These are phyloP conservation scores for Chaitophorus viminalis DNA, from an alignment of 2,888 invertebrate genomes.

Conservation along the genomic window DNA sequence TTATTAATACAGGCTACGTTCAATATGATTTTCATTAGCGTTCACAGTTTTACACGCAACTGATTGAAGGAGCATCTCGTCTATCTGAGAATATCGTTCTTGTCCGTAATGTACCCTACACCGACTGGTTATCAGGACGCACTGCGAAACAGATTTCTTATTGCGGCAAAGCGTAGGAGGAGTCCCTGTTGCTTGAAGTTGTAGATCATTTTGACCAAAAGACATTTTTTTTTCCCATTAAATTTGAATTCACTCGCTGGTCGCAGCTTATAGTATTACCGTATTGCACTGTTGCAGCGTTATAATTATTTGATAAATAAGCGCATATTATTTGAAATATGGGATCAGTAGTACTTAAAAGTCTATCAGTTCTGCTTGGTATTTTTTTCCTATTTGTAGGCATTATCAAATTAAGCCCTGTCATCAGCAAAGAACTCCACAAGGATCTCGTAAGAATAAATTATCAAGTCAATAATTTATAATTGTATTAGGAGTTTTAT, in stretches of 20 bases:
- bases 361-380: conserved; percentile 89
- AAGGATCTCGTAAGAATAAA: conserved; percentile 87
- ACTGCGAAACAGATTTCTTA: conserved; percentile 28
- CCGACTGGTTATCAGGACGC: conserved; percentile 14
- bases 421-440: conserved; percentile 93
- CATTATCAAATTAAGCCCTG: conserved; percentile 89
- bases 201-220: background rate
- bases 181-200: conserved; percentile 27
- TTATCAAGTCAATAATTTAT: conserved; percentile 2
- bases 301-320: conserved; percentile 11
- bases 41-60: background rate
- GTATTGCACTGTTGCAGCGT: background rate
- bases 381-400: conserved; percentile 96
- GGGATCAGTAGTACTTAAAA: conserved; percentile 86
- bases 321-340: conserved; percentile 66
- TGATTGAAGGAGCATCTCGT: background rate
- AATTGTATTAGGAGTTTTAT: background rate
- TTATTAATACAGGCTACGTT: background rate
- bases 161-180: conserved; percentile 41
- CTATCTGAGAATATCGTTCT: background rate
- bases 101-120: background rate
- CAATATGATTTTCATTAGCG: background rate
- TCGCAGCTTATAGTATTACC: too few relatives aligned
- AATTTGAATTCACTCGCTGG: conserved; percentile 2
- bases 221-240: background rate